Evolutionary conservation across 2,797 vertebrate genomes (phyloP).

Genomic region (Pseudochirops cupreus): DNA sequence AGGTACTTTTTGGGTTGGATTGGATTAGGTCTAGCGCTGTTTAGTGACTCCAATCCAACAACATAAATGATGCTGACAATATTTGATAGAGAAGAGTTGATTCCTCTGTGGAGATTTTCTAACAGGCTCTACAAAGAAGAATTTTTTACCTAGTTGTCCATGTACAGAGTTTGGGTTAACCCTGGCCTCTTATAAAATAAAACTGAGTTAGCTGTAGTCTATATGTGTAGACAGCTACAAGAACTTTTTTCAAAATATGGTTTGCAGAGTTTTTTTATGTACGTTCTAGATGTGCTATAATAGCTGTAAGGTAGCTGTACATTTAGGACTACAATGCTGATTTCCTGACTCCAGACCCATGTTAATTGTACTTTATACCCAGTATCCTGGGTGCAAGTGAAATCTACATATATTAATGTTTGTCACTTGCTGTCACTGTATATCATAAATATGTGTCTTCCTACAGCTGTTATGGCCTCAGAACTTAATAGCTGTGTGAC

Average conservation of each 20-base stretch:
- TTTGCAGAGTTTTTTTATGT: background rate
- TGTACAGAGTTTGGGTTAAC: background rate
- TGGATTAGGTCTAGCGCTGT: background rate
- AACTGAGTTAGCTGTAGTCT: background rate
- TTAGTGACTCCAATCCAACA: background rate
- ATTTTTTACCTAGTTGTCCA: background rate
- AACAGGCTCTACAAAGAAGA: background rate
- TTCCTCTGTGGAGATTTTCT: background rate
- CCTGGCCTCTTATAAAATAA: background rate
- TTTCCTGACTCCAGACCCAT: background rate
- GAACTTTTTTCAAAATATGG: background rate
- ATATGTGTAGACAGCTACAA: background rate
- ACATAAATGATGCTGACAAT: background rate
- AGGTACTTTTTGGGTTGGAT: background rate
- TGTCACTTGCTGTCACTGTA: background rate
- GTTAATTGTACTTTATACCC: background rate
- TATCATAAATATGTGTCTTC: background rate
- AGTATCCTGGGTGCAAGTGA: background rate
- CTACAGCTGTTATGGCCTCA: background rate
- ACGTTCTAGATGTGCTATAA: background rate
- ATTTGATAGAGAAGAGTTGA: too few species aligned
- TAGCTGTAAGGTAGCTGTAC: background rate
- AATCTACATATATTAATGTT: background rate
- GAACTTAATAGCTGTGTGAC: background rate
- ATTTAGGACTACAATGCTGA: background rate